Percentiles rank a stretch among this genome's conserved stretches.
Conservation (phyloP, 2,797 vertebrate genomes). For the Lacerta bilineata region DNA sequence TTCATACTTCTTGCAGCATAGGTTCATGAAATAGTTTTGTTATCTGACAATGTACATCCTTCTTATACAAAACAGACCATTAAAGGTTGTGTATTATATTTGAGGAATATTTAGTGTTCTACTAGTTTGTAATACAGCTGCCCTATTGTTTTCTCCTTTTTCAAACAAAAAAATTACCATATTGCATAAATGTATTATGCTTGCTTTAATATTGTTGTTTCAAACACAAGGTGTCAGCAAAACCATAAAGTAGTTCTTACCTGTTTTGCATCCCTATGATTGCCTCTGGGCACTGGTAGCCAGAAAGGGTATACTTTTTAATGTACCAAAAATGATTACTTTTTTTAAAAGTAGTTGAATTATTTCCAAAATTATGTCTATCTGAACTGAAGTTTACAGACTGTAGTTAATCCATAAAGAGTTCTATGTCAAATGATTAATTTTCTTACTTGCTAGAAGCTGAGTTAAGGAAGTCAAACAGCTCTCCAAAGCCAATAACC, state of each 20-base stretch:
- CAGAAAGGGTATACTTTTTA: neutral
- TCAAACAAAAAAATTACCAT: neutral
- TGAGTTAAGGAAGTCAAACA: neutral
- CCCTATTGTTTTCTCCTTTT: neutral
- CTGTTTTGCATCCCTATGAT: neutral
- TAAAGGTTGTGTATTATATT: neutral
- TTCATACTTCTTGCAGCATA: neutral
- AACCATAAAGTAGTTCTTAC: neutral
- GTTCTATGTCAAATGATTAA: neutral
- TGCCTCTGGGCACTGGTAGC: neutral
- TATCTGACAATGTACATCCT: neutral
- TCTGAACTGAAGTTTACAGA: neutral
- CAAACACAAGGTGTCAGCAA: slow-evolving; percentile 22
- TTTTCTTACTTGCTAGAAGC: neutral
- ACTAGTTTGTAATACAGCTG: neutral
- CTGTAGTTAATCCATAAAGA: neutral
- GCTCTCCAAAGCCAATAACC: neutral
- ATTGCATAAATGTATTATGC: neutral
- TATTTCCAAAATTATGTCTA: neutral
- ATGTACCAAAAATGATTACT: neutral
- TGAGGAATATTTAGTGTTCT: neutral
- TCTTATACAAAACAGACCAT: neutral
- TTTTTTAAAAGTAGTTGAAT: neutral
- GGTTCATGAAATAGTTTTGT: neutral
- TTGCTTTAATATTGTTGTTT: slow-evolving; percentile 1